Conservation (phyloP, 2,113 vertebrate genomes). For the Neolamprologus brichardi region DNA sequence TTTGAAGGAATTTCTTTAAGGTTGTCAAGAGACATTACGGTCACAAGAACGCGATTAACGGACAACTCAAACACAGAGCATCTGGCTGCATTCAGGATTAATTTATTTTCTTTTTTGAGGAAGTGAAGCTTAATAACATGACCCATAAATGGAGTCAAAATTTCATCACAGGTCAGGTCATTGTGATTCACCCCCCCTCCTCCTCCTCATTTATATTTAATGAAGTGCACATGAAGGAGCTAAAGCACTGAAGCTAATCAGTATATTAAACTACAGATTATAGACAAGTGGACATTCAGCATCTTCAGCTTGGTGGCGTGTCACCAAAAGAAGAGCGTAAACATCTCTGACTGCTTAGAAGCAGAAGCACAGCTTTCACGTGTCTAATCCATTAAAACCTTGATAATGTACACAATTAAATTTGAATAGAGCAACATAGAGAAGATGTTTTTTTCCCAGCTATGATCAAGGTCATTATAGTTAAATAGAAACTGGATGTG, state of each 20-base stretch:
- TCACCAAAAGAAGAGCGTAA: neutral
- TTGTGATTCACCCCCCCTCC: neutral
- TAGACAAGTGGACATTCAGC: neutral
- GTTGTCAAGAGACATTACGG: neutral
- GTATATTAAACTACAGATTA: neutral
- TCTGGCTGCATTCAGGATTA: neutral
- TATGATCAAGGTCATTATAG: neutral
- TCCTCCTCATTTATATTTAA: neutral
- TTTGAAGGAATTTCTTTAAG: neutral
- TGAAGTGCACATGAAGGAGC: neutral
- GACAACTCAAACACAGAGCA: neutral
- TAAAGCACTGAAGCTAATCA: neutral
- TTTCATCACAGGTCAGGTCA: slow-evolving; percentile 5
- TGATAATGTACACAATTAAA: neutral
- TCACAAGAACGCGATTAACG: neutral
- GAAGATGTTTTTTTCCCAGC: neutral
- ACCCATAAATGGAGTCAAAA: slow-evolving; percentile 4
- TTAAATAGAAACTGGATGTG: neutral
- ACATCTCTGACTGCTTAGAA: neutral
- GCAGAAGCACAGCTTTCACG: neutral
- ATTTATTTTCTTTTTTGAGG: slow-evolving; percentile 26
- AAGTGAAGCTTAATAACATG: slow-evolving; percentile 18
- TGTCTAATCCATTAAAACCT: neutral
- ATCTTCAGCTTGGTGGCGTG: neutral
- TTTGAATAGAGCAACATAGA: neutral